Conservation (phyloP, 2,113 vertebrate species). For the Seriola rivoliana region DNA sequence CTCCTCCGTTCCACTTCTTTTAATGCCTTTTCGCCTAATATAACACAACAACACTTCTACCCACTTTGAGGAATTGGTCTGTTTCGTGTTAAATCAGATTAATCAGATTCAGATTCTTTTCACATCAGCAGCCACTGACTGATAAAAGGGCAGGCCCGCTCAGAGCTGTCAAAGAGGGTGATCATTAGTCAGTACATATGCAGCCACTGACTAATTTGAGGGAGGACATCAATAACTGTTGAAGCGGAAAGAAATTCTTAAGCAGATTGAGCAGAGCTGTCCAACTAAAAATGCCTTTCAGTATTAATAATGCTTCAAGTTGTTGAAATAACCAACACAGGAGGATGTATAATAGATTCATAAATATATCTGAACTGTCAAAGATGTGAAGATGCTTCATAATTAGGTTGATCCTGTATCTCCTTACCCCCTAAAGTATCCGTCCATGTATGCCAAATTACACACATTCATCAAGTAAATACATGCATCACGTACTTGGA, state of each 20-base stretch:
- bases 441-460: background rate
- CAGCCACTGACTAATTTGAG: slow-evolving; percentile 30
- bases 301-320: background rate
- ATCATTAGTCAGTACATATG: slow-evolving; percentile 39
- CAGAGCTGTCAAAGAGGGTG: slow-evolving; percentile 38
- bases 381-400: background rate
- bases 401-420: background rate
- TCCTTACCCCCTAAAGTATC: background rate
- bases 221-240: slow-evolving; percentile 13
- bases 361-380: background rate
- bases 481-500: slow-evolving; percentile 61
- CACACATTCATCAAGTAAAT: background rate
- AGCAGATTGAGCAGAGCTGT: background rate
- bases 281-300: slow-evolving; percentile 7
- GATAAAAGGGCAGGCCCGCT: slow-evolving; percentile 48
- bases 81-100: slow-evolving; percentile 32
- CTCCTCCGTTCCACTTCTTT: background rate
- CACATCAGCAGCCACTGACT: slow-evolving; percentile 22
- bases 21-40: background rate
- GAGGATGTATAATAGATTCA: background rate
- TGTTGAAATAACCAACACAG: slow-evolving; percentile 5
- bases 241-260: slow-evolving; percentile 20
- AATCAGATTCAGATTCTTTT: slow-evolving; percentile 20
- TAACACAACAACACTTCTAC: slow-evolving; percentile 13
- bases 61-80: background rate